Percentiles rank a stretch among this genome's conserved stretches.
Conservation (phyloP, 2,113 vertebrate species). For the Catharus minimus region DNA sequence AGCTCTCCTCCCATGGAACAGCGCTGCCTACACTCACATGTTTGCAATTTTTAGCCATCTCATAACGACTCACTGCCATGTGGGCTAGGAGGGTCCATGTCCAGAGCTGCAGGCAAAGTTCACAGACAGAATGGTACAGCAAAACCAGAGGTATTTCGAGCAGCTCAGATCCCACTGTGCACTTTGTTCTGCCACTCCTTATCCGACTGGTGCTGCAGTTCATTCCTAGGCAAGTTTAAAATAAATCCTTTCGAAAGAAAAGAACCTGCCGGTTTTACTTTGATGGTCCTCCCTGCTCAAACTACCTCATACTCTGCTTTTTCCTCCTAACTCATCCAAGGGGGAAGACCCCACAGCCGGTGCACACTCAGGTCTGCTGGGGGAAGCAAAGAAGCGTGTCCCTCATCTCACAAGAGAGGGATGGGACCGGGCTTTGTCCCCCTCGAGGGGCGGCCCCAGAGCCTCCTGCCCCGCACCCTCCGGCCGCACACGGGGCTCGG, state of each 20-base stretch:
- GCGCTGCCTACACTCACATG: background rate
- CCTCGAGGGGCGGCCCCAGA: background rate
- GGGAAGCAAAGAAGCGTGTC: accelerated
- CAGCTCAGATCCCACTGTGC: background rate
- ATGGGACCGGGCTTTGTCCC: background rate
- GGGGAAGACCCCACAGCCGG: background rate
- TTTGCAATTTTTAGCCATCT: background rate
- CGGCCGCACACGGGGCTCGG: background rate
- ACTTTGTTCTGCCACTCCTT: background rate
- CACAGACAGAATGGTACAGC: too few relatives aligned
- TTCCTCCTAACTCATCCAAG: background rate
- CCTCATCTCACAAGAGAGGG: background rate
- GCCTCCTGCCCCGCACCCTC: background rate
- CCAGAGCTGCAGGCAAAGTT: background rate
- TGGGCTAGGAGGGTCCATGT: background rate
- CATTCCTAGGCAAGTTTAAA: background rate
- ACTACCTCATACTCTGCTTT: background rate
- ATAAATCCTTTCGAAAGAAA: background rate
- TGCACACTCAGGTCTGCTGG: accelerated
- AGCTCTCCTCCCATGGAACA: background rate
- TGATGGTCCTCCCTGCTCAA: background rate
- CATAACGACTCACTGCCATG: background rate
- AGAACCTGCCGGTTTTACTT: background rate
- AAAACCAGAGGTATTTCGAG: background rate
- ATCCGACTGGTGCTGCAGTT: background rate